Conservation (phyloP, 2,888 invertebrate genomes). For the Cryptus armator region DNA sequence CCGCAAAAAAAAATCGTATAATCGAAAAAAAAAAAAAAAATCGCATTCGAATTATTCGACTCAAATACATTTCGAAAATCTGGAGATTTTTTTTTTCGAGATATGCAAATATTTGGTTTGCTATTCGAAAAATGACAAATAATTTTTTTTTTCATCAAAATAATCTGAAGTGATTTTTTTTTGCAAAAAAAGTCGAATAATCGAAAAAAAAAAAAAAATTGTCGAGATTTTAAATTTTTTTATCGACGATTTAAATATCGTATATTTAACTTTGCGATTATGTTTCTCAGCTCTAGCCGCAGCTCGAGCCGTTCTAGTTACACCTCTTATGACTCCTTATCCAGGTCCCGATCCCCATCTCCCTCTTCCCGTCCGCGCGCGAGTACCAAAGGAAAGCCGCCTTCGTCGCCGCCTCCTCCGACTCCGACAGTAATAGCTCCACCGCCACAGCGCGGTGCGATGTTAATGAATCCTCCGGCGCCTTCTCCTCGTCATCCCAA, state of each 20-base stretch:
- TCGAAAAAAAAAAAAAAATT: no score
- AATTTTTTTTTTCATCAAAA: no score
- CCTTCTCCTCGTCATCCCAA: slow-evolving; percentile 87
- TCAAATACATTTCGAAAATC: no score
- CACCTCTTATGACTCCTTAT: slow-evolving; percentile 85
- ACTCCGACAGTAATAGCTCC: slow-evolving; percentile 73
- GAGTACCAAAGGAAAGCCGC: slow-evolving; percentile 81
- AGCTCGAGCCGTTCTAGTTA: slow-evolving; percentile 86
- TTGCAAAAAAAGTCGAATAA: no score
- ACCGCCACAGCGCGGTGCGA: slow-evolving; percentile 88
- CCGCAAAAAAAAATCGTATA: no score
- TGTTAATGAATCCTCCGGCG: slow-evolving; percentile 92
- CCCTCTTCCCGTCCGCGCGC: slow-evolving; percentile 85
- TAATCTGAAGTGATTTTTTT: no score
- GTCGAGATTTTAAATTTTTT: no score
- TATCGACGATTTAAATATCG: not conserved
- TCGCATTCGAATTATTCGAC: no score
- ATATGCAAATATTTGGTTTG: no score
- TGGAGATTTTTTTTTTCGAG: no score
- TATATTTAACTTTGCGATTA: slow-evolving; percentile 30
- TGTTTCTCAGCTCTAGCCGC: slow-evolving; percentile 85
- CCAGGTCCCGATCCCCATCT: slow-evolving; percentile 85
- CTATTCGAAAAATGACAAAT: no score
- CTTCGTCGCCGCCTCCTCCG: slow-evolving; percentile 80
- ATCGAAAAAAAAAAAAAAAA: no score